These are phyloP conservation scores for Andrena flavipes DNA, from an alignment of 2,888 invertebrate species.

Conservation along the genomic window DNA sequence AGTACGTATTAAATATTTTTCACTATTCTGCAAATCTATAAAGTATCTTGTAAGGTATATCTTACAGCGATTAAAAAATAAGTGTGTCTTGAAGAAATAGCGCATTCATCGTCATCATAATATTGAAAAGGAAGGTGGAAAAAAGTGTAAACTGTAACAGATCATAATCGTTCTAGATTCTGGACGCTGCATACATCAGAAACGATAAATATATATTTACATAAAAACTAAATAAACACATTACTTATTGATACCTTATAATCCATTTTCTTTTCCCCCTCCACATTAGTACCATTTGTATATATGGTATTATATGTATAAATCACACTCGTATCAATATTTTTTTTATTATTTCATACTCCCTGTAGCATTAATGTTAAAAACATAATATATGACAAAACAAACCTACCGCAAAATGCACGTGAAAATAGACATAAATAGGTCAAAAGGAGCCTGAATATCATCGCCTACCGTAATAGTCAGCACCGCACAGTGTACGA, in stretches of 20 bases:
- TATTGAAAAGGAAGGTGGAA: no score
- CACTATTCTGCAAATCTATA: no score
- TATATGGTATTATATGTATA: background rate
- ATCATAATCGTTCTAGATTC: no score
- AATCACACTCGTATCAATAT: no score
- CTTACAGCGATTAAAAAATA: no score
- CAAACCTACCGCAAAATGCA: background rate
- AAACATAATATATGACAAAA: background rate
- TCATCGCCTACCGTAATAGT: background rate
- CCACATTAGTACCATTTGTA: background rate
- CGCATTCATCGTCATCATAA: no score
- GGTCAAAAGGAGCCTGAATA: background rate
- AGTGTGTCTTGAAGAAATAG: no score
- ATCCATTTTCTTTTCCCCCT: background rate
- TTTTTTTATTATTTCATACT: background rate
- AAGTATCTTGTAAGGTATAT: no score
- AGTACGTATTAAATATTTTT: no score
- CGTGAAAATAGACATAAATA: background rate
- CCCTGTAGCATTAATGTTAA: background rate
- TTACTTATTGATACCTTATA: background rate
- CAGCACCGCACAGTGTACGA: background rate
- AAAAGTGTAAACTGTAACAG: background rate
- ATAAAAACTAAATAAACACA: background rate
- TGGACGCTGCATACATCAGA: no score
- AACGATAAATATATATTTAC: background rate